These are phyloP conservation scores for Parus major DNA, from an alignment of 2,113 vertebrate genomes.

Conservation along the genomic window DNA sequence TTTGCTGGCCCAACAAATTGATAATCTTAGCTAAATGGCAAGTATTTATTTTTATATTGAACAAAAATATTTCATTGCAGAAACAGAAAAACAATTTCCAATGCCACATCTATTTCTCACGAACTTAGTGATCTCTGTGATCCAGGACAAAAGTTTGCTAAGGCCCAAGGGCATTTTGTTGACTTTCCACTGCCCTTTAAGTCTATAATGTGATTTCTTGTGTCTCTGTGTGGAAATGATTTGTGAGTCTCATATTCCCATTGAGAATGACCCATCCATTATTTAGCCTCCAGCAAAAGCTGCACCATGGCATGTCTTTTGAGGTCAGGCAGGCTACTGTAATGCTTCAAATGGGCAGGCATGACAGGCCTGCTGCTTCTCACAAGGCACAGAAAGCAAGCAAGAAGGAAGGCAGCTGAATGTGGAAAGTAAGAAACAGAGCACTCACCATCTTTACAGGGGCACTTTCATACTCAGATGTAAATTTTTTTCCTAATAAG, in stretches of 20 bases:
- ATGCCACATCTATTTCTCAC: neutral
- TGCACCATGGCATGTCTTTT: neutral
- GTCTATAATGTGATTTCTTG: neutral
- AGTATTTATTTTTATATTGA: neutral
- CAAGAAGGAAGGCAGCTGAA: neutral
- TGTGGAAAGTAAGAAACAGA: neutral
- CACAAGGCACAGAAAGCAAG: neutral
- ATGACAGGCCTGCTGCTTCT: neutral
- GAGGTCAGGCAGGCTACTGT: neutral
- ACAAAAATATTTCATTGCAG: neutral
- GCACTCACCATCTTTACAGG: neutral
- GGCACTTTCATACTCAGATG: neutral
- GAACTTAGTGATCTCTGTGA: neutral
- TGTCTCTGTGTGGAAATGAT: slow-evolving; percentile 3
- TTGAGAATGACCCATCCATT: slow-evolving; percentile 13
- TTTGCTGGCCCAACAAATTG: neutral
- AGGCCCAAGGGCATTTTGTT: neutral
- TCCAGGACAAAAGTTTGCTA: neutral
- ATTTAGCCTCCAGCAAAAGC: slow-evolving; percentile 12
- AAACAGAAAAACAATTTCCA: neutral
- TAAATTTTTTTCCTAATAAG: neutral
- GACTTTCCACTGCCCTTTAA: neutral
- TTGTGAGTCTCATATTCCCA: neutral
- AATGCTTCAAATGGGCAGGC: neutral
- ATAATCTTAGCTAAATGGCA: neutral